These are phyloP conservation scores for Paragorgia papillata DNA, from an alignment of 92 coral and sea anemone species.

Conservation along the genomic window DNA sequence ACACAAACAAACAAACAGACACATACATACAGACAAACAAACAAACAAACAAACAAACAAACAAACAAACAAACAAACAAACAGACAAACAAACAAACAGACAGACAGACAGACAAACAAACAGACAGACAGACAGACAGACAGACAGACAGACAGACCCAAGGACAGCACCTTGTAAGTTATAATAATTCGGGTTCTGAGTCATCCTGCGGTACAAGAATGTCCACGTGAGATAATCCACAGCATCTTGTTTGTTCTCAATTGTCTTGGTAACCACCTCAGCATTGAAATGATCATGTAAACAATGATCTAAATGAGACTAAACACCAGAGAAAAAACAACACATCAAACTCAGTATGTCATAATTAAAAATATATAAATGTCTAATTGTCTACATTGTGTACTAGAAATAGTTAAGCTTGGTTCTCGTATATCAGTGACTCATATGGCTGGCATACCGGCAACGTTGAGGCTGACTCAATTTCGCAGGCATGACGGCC, in stretches of 20 bases:
- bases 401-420: too few relatives aligned
- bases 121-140: neutral
- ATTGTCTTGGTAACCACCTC: slow-evolving; percentile 97
- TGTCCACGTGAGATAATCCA: slow-evolving; percentile 96
- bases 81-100: neutral
- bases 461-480: too few relatives aligned
- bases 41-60: neutral
- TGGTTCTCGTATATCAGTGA: too few relatives aligned
- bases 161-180: slow-evolving; percentile 80
- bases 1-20: neutral
- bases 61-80: neutral
- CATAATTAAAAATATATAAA: too few relatives aligned
- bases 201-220: slow-evolving; percentile 96
- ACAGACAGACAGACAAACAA: neutral
- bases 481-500: too few relatives aligned
- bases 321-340: slow-evolving; percentile 21
- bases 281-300: slow-evolving; percentile 97
- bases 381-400: too few relatives aligned
- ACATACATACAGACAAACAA: neutral
- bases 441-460: too few relatives aligned
- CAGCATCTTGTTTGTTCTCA: slow-evolving; percentile 98
- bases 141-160: neutral
- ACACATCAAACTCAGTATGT: neutral
- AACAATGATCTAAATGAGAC: slow-evolving; percentile 96
- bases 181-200: slow-evolving; percentile 97